phyloP scores from a whole-genome alignment of 2,797 vertebrate species.

The Xenentodon cancila region DNA sequence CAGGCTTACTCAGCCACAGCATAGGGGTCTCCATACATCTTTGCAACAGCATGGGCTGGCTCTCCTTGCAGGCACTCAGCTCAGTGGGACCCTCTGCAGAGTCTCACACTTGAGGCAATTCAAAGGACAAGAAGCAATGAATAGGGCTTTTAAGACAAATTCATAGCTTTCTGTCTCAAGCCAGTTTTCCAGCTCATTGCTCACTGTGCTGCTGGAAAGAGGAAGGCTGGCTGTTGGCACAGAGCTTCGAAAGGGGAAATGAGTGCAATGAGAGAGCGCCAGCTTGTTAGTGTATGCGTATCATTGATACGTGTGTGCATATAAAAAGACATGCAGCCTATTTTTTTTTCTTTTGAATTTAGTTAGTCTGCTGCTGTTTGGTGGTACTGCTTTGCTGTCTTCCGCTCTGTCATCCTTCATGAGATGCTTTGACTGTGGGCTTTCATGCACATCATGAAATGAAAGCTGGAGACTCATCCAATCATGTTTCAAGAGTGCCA shows the following conservation, averaged over 20 bases:
- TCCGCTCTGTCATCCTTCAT: conserved; percentile 40
- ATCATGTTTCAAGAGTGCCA: too few relatives aligned
- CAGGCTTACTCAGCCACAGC: conserved; percentile 26
- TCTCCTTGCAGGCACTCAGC: conserved; percentile 34
- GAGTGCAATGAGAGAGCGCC: conserved; percentile 41
- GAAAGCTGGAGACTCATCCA: background rate
- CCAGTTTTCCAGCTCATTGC: conserved; percentile 28
- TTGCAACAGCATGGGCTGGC: conserved; percentile 42
- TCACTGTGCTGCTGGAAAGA: conserved; percentile 21
- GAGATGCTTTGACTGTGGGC: conserved; percentile 26
- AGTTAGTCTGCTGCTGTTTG: conserved; percentile 24
- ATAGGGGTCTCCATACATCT: conserved; percentile 25
- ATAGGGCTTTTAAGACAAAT: conserved; percentile 65
- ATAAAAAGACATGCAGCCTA: conserved; percentile 8
- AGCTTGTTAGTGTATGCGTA: conserved; percentile 32
- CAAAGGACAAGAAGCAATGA: conserved; percentile 56
- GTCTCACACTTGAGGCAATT: conserved; percentile 44
- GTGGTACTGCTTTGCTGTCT: conserved; percentile 21
- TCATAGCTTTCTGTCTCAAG: conserved; percentile 38
- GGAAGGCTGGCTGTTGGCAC: conserved; percentile 46
- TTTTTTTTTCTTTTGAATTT: conserved; percentile 15
- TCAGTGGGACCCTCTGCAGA: conserved; percentile 44
- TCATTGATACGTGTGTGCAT: conserved; percentile 14
- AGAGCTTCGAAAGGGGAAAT: conserved; percentile 30
- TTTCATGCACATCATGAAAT: conserved; percentile 35